Evolutionary conservation across 2,888 invertebrate genomes (phyloP).

Genomic region (Xiphydria camelus): DNA sequence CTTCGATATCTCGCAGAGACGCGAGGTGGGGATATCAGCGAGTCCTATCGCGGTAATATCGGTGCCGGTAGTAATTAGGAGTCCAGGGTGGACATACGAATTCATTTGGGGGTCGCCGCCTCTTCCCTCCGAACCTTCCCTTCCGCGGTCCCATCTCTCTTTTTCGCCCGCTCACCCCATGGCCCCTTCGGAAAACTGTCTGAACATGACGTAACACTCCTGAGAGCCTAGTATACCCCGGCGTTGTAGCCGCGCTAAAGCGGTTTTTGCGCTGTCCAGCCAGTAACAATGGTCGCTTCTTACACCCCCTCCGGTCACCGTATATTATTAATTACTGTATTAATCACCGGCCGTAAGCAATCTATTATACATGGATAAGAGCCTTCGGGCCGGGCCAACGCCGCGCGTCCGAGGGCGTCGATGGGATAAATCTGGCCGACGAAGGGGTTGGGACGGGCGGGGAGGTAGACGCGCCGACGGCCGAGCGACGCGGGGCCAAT

Average conservation of each 20-base stretch:
- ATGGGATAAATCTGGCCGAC: conserved; percentile 13
- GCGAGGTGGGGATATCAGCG: conserved; percentile 23
- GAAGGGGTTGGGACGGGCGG: no score
- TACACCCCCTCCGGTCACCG: conserved; percentile 47
- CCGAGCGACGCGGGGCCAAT: no score
- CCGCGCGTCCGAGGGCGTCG: conserved; percentile 16
- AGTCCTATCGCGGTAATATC: conserved; percentile 35
- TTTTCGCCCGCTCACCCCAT: conserved; percentile 26
- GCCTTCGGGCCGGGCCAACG: conserved; percentile 20
- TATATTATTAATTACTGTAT: conserved; percentile 58
- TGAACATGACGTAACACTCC: conserved; percentile 57
- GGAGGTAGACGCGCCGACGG: no score
- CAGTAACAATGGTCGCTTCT: conserved; percentile 55
- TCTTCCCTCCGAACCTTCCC: conserved; percentile 20
- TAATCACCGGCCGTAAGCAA: conserved; percentile 52
- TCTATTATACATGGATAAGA: conserved; percentile 55
- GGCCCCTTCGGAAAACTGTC: conserved; percentile 50
- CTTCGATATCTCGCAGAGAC: conserved; percentile 19
- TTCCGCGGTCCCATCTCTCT: no score
- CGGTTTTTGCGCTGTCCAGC: conserved; percentile 53
- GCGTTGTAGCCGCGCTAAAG: conserved; percentile 22
- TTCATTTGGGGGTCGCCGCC: conserved; percentile 41
- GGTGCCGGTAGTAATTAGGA: conserved; percentile 47
- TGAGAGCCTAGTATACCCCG: conserved; percentile 40
- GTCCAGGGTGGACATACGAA: conserved; percentile 48